phyloP scores from a whole-genome alignment of 1,140 invertebrate species.

The Mycetomoellerius zeteki region DNA sequence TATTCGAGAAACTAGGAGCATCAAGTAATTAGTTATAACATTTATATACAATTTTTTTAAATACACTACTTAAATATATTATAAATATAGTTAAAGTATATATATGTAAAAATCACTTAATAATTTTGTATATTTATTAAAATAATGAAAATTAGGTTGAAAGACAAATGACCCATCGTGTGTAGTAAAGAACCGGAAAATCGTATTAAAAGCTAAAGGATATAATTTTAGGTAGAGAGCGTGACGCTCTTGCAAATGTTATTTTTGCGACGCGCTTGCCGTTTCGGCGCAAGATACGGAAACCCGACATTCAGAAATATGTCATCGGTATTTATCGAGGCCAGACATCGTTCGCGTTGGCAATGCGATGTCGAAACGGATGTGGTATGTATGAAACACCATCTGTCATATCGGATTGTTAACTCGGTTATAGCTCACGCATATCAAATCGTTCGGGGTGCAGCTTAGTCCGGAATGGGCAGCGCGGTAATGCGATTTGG shows the following conservation, averaged over 20 bases:
- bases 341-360: conserved; percentile 17
- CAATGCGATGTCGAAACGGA: conserved; percentile 37
- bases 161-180: too few species aligned
- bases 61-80: too few species aligned
- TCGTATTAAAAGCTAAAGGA: background rate
- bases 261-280: background rate
- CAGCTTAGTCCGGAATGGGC: conserved; percentile 79
- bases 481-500: conserved; percentile 85
- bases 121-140: too few species aligned
- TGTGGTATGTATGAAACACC: conserved; percentile 76
- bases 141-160: too few species aligned
- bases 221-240: background rate
- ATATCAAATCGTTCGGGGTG: conserved; percentile 85
- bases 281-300: background rate
- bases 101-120: too few species aligned
- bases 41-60: too few species aligned
- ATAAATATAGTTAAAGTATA: too few species aligned
- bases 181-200: too few species aligned
- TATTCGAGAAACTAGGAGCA: too few species aligned
- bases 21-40: too few species aligned
- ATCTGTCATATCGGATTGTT: conserved; percentile 85
- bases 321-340: conserved; percentile 16
- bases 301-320: background rate
- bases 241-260: background rate
- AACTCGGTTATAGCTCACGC: conserved; percentile 83